These are phyloP conservation scores for Epirrita christyi DNA, from an alignment of 2,888 invertebrate genomes.

Conservation along the genomic window DNA sequence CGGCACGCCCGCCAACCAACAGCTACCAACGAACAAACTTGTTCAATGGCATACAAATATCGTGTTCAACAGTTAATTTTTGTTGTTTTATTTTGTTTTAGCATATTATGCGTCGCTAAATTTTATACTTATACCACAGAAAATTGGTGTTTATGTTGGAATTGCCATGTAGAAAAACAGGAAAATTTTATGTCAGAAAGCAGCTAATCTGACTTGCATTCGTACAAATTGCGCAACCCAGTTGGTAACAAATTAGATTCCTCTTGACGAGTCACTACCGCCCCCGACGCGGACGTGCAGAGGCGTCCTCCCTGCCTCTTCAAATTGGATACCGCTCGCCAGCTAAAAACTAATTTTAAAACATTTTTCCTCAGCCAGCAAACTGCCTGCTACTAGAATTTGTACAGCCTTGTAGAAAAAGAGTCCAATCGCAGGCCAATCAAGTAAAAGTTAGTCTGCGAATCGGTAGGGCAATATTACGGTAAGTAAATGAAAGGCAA, in stretches of 20 bases:
- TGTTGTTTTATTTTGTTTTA: too few relatives aligned
- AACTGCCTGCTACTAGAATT: conserved; percentile 22
- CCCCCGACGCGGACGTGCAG: conserved; percentile 22
- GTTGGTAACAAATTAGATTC: conserved; percentile 58
- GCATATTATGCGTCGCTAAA: neutral
- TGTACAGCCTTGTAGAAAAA: conserved; percentile 16
- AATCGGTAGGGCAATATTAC: conserved; percentile 12
- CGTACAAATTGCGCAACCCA: conserved; percentile 54
- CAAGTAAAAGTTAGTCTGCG: conserved; percentile 12
- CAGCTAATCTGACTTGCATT: conserved; percentile 53
- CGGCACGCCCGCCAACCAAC: conserved; percentile 42
- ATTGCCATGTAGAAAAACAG: neutral
- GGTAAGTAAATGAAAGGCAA: conserved; percentile 1
- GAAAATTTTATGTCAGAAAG: conserved; percentile 31
- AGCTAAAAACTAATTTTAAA: conserved; percentile 38
- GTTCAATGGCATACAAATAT: conserved; percentile 39
- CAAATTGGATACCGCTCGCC: conserved; percentile 31
- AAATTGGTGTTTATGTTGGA: neutral
- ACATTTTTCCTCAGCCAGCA: conserved; percentile 31
- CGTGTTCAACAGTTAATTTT: neutral
- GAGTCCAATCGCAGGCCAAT: conserved; percentile 14
- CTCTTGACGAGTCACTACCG: conserved; percentile 41
- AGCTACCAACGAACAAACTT: conserved; percentile 40
- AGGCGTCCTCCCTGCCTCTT: conserved; percentile 12
- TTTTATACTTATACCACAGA: neutral